These are phyloP conservation scores for Rafetus swinhoei DNA, from an alignment of 2,113 vertebrate species.

Conservation along the genomic window DNA sequence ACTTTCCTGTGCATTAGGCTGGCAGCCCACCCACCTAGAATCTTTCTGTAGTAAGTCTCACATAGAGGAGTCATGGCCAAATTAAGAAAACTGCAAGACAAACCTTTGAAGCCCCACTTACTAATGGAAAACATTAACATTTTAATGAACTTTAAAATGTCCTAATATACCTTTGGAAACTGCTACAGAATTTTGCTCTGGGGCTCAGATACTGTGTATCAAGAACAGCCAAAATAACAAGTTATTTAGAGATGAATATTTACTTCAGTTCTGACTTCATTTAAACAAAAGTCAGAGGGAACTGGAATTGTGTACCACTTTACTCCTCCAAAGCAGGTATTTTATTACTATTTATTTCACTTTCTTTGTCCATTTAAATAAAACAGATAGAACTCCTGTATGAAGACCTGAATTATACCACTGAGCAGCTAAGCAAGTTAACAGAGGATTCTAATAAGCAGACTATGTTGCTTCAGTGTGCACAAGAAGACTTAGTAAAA, in stretches of 20 bases:
- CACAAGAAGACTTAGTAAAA: slow-evolving; percentile 81
- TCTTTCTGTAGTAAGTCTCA: neutral
- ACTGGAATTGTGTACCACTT: neutral
- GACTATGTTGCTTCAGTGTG: slow-evolving; percentile 80
- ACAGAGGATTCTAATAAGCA: slow-evolving; percentile 90
- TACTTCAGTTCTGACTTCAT: neutral
- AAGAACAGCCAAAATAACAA: neutral
- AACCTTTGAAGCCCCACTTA: neutral
- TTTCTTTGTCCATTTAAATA: neutral
- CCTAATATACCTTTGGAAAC: neutral
- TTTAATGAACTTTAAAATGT: neutral
- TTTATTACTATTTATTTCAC: neutral
- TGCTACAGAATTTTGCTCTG: neutral
- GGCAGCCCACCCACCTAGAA: neutral
- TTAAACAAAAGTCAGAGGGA: neutral
- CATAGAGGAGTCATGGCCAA: neutral
- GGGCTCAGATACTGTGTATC: neutral
- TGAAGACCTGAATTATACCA: slow-evolving; percentile 88
- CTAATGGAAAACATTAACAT: neutral
- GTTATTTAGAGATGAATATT: neutral
- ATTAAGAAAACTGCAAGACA: neutral
- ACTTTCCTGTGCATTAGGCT: neutral
- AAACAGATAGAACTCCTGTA: slow-evolving; percentile 89
- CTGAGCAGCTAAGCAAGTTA: slow-evolving; percentile 89
- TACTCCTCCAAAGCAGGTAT: too few relatives aligned